Evolutionary conservation across 2,888 invertebrate genomes (phyloP), one percentile per base, ranked within the genome.

Genomic region (Campaea margaritaria): DNA sequence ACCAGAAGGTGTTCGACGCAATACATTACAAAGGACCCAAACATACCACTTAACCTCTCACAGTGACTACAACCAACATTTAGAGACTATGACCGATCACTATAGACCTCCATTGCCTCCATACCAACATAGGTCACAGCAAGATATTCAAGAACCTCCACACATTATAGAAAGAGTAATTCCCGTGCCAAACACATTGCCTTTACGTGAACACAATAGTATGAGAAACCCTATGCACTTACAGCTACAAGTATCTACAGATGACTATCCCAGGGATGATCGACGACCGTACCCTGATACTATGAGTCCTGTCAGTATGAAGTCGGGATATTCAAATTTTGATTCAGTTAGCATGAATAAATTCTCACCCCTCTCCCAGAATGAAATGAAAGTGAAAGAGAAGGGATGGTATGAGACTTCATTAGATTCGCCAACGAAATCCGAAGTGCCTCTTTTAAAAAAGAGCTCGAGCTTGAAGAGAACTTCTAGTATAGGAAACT

Each of bases 361-460:
- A 64, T 90, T 85, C 67, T 91, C 92, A 7, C 91, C 91, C 43
- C 74, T 87, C 1, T 90, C 89, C 48, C 90, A 89, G 64, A 68
- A 75, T 14, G 92, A 93, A 54, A 78, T 82, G 67, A 91, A 85
- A 78, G 75, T 84, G 8, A 92, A 93, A 78, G 94, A 95, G 73
- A 95, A 95, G 69, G 94, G 95, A 68, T 95, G 95, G 95, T 95
- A 95, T 76, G 95, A 95, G 78, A 95, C 95, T 0, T 94, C 95
- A 3, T 78, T 95, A 68, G 95, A 95, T 79, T 93, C 94, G 0
- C 93, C 93, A 2, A 89, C 93, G 2, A 87, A 86, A 72, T 70
- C 83, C 45, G 85, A 87, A 67, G 76, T 76, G 0, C 73, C 84
- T 46, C 73, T 80, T 50, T 63, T 93, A 8, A 87, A 91, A 65